phyloP scores from a whole-genome alignment of 1,140 invertebrate genomes.

The Saccostrea echinata region DNA sequence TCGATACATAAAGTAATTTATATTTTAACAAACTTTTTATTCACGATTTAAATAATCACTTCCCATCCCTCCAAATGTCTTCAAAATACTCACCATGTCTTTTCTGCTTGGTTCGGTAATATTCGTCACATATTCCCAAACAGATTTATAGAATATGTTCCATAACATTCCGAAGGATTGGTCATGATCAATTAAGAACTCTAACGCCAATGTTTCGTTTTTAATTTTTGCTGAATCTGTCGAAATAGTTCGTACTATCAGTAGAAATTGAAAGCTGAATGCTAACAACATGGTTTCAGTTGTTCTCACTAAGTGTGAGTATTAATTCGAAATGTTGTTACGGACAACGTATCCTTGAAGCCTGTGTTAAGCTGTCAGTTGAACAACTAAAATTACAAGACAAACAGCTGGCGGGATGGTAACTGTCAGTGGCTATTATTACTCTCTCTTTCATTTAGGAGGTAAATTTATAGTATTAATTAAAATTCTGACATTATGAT shows the following conservation, averaged over 20 bases:
- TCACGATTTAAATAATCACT: too few relatives aligned
- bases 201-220: neutral
- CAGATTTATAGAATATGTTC: constrained; percentile 19
- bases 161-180: neutral
- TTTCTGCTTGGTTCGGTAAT: neutral
- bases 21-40: too few relatives aligned
- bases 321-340: neutral
- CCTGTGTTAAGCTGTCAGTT: neutral
- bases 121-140: neutral
- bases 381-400: neutral
- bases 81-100: neutral
- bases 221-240: neutral
- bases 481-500: neutral
- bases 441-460: neutral
- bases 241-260: neutral
- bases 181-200: neutral
- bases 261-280: neutral
- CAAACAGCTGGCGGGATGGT: neutral
- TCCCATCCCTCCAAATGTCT: neutral
- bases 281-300: neutral
- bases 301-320: neutral
- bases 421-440: neutral
- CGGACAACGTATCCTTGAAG: neutral
- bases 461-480: neutral
- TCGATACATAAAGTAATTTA: too few relatives aligned